Percentiles rank a stretch among this genome's conserved stretches.
phyloP scores from a whole-genome alignment of 2,113 vertebrate genomes.

The Microcebus tavaratra region DNA sequence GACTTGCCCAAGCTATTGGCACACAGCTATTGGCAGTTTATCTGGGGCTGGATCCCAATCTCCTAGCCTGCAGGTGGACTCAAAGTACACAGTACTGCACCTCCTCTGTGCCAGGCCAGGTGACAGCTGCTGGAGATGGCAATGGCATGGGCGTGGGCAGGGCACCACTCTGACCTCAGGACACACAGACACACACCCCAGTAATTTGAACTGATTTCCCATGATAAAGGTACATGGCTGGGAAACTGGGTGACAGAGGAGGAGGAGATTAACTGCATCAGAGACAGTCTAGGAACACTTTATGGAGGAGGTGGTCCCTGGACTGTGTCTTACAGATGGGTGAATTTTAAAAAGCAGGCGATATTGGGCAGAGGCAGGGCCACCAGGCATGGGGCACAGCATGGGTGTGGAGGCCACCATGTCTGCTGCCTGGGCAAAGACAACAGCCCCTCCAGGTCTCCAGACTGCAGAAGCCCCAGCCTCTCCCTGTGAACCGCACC shows the following conservation, averaged over 20 bases:
- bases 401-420: not conserved
- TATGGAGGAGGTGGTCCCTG: not conserved
- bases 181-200: not conserved
- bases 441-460: not conserved
- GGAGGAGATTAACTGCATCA: not conserved
- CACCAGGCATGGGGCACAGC: not conserved
- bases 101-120: not conserved
- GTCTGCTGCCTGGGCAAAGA: not conserved
- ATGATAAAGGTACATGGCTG: not conserved
- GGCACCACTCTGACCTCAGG: not conserved
- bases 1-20: not conserved
- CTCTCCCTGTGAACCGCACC: not conserved
- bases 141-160: not conserved
- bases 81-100: too few relatives aligned
- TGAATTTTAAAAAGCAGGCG: not conserved
- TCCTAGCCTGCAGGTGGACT: not conserved
- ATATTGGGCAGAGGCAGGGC: not conserved
- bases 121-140: not conserved
- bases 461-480: not conserved
- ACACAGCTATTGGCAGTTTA: not conserved
- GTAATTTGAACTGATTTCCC: not conserved
- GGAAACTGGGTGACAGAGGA: not conserved
- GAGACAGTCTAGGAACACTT: not conserved
- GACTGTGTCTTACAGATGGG: not conserved
- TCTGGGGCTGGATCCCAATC: not conserved